Base-by-base conservation (phyloP, 2,888 invertebrate species). In the Drosophila lacicola region DNA sequence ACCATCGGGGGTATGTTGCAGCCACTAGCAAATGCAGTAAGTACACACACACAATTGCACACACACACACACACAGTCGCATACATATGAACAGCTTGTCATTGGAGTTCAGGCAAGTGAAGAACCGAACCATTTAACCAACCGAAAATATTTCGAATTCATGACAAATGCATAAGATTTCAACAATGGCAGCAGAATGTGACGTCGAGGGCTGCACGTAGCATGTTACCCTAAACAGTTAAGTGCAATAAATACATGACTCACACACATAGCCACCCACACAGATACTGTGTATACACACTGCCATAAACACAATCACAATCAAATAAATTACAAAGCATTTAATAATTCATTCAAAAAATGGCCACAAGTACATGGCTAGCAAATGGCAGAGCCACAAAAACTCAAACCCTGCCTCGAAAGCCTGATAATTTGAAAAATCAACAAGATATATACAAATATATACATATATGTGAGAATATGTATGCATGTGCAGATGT, bases 291-390 rank as follows among this genome's bases (percentile, higher is more conserved):
- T 36, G 36, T 8, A 41, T 13, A 19, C 14, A 37, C 45, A 64
- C 56, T 68, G 74, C 78, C 65, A 61, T 63, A 74, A 75, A 74
- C 80, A 87, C 82, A 85, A 82, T 78, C 88, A 85, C 85, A 86
- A 88, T 86, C 89, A 86, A 86, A 86, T 86, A 88, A 88, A 86
- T 86, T 86, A 88, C 88, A 86, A 79, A 83, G 89, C 89, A 79
- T 86, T 86, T 86, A 86, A 86, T 88, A 86, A 86, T 86, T 86
- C 89, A 86, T 86, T 81, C 84, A 79, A 83, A 85, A 88, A 81
- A 86, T 77, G 65, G 77, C 85, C 83, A 79, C 88, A 82, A 81
- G 75, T 79, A 85, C 61, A 80, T 67, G 67, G 55, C 53, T 29
- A 71, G 58, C 69, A 47, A 69, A 67, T 50, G 60, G 66, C 60